Conservation (phyloP, 2,888 invertebrate genomes). For the Leucoptera coffeella region DNA sequence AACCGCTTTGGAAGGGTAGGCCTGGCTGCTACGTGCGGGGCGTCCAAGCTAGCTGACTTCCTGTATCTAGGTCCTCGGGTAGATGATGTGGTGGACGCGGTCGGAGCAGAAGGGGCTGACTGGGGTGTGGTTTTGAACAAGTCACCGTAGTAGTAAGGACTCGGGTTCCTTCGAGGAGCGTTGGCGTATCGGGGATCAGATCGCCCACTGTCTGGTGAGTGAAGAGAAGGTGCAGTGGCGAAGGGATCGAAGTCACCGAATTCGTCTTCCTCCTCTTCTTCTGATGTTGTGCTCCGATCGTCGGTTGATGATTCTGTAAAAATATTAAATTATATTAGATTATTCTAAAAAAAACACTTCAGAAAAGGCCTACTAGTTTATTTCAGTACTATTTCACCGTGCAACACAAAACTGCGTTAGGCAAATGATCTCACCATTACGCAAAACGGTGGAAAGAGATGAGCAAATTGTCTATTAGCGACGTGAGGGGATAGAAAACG, state of each 20-base stretch:
- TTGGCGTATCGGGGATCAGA: conserved; percentile 47
- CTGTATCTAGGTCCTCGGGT: conserved; percentile 56
- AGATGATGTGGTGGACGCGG: conserved; percentile 31
- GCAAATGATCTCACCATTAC: conserved; percentile 1
- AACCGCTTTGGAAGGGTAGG: conserved; percentile 60
- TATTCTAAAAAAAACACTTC: conserved; percentile 5
- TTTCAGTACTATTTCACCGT: too few species aligned
- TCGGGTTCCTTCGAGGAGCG: conserved; percentile 63
- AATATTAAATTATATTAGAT: conserved; percentile 10
- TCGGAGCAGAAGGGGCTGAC: conserved; percentile 42
- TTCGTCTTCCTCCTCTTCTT: conserved; percentile 56
- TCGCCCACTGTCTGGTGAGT: conserved; percentile 65
- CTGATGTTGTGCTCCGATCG: conserved; percentile 42
- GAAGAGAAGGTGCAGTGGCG: conserved; percentile 52
- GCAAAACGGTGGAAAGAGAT: conserved; percentile 20
- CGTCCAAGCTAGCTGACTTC: conserved; percentile 69
- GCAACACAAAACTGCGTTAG: too few species aligned
- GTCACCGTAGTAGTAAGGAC: conserved; percentile 80
- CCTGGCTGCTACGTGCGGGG: conserved; percentile 59
- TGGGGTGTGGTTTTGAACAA: conserved; percentile 55
- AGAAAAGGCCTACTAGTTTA: too few species aligned
- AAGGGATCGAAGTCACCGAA: conserved; percentile 46
- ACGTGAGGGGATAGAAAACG: conserved; percentile 27
- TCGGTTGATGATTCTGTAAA: conserved; percentile 39
- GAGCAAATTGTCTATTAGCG: conserved; percentile 43